Conservation (phyloP, 2,888 invertebrate genomes). For the Bombylius discolor region DNA sequence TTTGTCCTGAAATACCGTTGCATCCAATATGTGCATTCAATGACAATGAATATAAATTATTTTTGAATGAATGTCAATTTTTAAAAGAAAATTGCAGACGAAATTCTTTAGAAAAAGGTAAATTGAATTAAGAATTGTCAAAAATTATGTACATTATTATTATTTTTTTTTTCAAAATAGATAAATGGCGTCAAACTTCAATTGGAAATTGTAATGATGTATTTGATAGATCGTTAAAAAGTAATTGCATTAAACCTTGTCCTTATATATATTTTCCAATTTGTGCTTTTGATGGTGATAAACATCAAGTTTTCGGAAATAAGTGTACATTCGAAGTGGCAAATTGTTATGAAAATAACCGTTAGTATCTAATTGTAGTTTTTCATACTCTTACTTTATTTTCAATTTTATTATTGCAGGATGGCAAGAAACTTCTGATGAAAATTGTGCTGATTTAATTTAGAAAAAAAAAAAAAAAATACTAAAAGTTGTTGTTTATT, state of each 20-base stretch:
- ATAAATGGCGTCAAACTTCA: background rate
- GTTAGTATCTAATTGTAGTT: background rate
- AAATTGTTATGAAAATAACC: background rate
- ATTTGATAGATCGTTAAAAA: background rate
- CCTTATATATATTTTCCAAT: conserved; percentile 1
- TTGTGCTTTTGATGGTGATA: conserved; percentile 4
- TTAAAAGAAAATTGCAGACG: background rate
- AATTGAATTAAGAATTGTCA: background rate
- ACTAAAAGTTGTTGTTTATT: too few relatives aligned
- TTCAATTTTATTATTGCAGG: too few relatives aligned
- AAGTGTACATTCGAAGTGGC: background rate
- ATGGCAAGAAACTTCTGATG: too few relatives aligned
- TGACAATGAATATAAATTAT: background rate
- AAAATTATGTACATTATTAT: background rate
- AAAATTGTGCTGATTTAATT: too few relatives aligned
- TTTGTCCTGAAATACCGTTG: background rate
- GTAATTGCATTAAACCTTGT: background rate
- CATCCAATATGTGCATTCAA: background rate
- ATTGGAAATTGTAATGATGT: background rate
- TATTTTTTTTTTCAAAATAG: background rate
- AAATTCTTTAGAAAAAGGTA: background rate
- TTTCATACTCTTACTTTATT: background rate
- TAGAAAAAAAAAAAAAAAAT: too few relatives aligned
- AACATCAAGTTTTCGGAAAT: background rate
- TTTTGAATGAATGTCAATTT: background rate